Conservation (phyloP, 2,113 vertebrate genomes). For the Tenebrosternarchus preto region DNA sequence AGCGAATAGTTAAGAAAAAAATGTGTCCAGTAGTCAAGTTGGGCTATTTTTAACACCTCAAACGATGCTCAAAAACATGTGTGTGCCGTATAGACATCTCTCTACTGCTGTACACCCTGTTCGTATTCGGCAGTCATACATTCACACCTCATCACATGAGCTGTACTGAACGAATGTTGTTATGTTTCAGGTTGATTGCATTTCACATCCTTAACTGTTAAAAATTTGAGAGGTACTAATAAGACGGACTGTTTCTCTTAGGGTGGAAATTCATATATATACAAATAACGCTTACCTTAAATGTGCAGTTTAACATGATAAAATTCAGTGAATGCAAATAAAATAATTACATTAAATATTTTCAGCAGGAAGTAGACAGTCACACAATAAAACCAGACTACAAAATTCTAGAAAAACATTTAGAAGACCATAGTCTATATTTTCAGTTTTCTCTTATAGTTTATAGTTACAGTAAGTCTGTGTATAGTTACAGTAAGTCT, state of each 20-base stretch:
- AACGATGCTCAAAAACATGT: slow-evolving; percentile 70
- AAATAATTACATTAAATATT: too few species aligned
- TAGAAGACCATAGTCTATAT: too few species aligned
- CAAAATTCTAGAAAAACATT: too few species aligned
- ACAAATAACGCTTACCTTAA: too few species aligned
- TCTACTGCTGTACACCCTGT: not conserved
- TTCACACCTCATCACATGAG: slow-evolving; percentile 7
- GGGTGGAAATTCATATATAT: not conserved
- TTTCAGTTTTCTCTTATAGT: too few species aligned
- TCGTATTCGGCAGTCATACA: not conserved
- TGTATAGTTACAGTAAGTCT: too few species aligned
- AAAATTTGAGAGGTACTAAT: not conserved
- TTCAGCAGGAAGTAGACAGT: too few species aligned
- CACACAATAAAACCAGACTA: too few species aligned
- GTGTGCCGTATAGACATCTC: slow-evolving; percentile 54
- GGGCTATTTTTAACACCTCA: slow-evolving; percentile 77
- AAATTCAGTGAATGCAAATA: too few species aligned
- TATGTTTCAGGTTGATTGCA: not conserved
- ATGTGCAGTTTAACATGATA: too few species aligned
- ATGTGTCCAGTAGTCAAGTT: slow-evolving; percentile 76
- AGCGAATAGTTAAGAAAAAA: slow-evolving; percentile 71
- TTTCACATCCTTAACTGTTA: not conserved
- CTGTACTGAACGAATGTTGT: too few species aligned
- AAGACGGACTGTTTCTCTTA: slow-evolving; percentile 3
- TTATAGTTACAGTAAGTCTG: too few species aligned